Percentiles rank a stretch among this genome's conserved stretches.
Evolutionary conservation across 2,888 invertebrate genomes (phyloP).

Genomic region (Plemyria rubiginata): DNA sequence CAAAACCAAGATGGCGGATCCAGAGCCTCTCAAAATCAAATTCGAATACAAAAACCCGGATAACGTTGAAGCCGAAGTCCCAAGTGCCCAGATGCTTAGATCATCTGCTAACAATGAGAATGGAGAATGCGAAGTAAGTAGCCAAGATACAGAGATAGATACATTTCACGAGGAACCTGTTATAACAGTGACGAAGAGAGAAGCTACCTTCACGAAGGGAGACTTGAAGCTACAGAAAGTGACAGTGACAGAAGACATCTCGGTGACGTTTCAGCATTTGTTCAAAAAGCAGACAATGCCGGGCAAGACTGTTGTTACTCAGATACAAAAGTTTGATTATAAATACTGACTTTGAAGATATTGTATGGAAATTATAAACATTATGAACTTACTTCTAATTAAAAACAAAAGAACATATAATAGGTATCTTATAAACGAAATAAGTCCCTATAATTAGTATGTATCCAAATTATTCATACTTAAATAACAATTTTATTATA

Average conservation of each 20-base stretch:
- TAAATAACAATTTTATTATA: too few species aligned
- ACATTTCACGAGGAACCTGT: conserved; percentile 60
- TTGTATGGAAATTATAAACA: too few species aligned
- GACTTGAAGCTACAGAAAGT: conserved; percentile 69
- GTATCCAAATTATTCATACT: too few species aligned
- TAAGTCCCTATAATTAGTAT: too few species aligned
- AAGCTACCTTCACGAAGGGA: conserved; percentile 63
- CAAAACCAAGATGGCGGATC: conserved; percentile 61
- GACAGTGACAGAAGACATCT: conserved; percentile 68
- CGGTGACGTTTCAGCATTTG: conserved; percentile 71
- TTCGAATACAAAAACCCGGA: conserved; percentile 51
- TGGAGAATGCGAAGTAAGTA: conserved; percentile 40
- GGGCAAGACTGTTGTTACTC: conserved; percentile 66
- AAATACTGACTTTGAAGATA: conserved; percentile 51
- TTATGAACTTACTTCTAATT: too few species aligned
- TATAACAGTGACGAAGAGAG: conserved; percentile 65
- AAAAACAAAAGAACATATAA: too few species aligned
- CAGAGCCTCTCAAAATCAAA: conserved; percentile 44
- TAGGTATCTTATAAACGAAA: too few species aligned
- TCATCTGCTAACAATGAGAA: conserved; percentile 34
- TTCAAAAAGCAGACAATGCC: conserved; percentile 66
- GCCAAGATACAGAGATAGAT: conserved; percentile 26
- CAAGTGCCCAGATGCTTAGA: conserved; percentile 59
- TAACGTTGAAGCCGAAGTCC: conserved; percentile 65
- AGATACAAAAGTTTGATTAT: conserved; percentile 68